Percentiles rank a stretch among this genome's conserved stretches.
phyloP scores from a whole-genome alignment of 2,797 vertebrate genomes.

The Sciurus carolinensis region DNA sequence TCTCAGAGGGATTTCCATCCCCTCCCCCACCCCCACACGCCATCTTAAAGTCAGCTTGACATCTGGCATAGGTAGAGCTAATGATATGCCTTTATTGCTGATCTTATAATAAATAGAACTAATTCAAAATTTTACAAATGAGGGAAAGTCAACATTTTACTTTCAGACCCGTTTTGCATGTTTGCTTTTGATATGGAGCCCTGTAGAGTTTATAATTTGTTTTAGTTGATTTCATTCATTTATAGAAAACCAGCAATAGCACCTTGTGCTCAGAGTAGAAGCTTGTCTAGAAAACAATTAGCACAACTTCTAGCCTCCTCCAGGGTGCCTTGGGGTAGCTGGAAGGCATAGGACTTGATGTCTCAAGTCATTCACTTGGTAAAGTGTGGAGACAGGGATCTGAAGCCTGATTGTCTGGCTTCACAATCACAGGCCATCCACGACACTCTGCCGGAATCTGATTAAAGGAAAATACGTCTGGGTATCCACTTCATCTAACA shows the following conservation, averaged over 20 bases:
- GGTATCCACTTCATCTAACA: neutral
- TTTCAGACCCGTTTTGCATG: conserved; percentile 43
- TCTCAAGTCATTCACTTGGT: neutral
- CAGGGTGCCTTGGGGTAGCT: neutral
- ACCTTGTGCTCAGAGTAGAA: neutral
- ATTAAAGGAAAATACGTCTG: neutral
- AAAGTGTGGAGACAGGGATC: neutral
- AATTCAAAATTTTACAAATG: conserved; percentile 5
- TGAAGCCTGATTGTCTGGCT: neutral
- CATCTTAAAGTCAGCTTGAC: neutral
- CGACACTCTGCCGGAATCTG: accelerated
- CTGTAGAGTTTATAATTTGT: conserved; percentile 40
- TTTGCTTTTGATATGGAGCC: conserved; percentile 61
- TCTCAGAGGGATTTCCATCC: neutral
- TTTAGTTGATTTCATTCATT: conserved; percentile 54
- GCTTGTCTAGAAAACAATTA: conserved; percentile 21
- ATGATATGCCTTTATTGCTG: neutral
- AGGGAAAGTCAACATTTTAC: conserved; percentile 23
- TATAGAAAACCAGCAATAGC: conserved; percentile 46
- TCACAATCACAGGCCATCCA: neutral
- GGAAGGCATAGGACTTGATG: neutral
- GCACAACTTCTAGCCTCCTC: neutral
- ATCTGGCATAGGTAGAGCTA: neutral
- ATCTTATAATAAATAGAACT: conserved; percentile 6
- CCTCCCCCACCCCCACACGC: no score